Evolutionary conservation across 2,797 vertebrate genomes (phyloP).

Genomic region (Steatocranus sp.): DNA sequence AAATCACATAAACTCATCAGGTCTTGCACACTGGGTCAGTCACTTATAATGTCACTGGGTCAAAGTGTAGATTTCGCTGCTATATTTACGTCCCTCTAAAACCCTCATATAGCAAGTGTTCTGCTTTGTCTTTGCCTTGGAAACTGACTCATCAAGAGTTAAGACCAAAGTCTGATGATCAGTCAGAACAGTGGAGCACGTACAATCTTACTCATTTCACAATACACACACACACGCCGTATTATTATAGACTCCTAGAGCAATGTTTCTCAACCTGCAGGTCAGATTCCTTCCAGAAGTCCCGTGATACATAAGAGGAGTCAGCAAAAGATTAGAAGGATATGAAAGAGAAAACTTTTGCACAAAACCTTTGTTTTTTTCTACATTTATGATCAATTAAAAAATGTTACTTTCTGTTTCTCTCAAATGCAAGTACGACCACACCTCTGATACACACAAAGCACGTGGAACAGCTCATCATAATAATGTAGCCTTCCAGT

Average conservation of each 20-base stretch:
- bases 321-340: constrained; percentile 14
- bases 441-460: neutral
- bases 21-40: neutral
- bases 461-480: neutral
- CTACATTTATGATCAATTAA: neutral
- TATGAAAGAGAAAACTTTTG: neutral
- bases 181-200: constrained; percentile 15
- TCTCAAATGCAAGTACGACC: neutral
- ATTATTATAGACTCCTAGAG: constrained; percentile 8
- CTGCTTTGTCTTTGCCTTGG: constrained; percentile 43
- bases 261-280: constrained; percentile 6
- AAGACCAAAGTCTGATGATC: constrained; percentile 55
- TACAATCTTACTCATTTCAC: constrained; percentile 22
- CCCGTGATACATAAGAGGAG: neutral
- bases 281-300: constrained; percentile 11
- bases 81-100: constrained; percentile 48
- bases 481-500: neutral
- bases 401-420: neutral
- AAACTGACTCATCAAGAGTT: constrained; percentile 41
- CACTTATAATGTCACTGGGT: constrained; percentile 11
- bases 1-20: neutral
- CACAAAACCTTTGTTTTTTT: neutral
- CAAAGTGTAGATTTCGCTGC: constrained; percentile 42
- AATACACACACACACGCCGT: neutral
- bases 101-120: constrained; percentile 29